Percentiles rank a stretch among this genome's conserved stretches.
phyloP scores from a whole-genome alignment of 2,113 vertebrate genomes.

The Bostrychus sinensis region DNA sequence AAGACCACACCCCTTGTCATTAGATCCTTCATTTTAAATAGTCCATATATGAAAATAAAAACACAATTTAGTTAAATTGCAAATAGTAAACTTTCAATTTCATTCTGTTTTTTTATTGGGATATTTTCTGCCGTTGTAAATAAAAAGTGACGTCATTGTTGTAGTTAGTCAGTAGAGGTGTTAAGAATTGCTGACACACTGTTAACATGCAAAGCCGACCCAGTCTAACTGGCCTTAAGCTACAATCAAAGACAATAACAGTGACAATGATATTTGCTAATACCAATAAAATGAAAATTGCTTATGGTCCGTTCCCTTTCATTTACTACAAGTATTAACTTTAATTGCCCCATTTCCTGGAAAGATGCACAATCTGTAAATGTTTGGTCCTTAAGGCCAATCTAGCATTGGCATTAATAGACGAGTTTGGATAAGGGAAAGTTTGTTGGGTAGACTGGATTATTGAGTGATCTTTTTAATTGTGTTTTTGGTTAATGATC shows the following conservation, averaged over 20 bases:
- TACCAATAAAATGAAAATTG: too few species aligned
- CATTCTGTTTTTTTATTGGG: too few species aligned
- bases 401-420: neutral
- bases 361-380: neutral
- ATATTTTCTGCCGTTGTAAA: neutral
- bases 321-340: constrained; percentile 32
- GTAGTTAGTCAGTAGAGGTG: neutral
- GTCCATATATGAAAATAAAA: too few species aligned
- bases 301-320: too few species aligned
- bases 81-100: neutral
- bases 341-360: constrained; percentile 27
- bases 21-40: too few species aligned
- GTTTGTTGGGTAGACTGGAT: neutral
- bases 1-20: too few species aligned
- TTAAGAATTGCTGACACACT: neutral
- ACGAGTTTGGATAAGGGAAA: neutral
- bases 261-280: too few species aligned
- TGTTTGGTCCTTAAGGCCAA: neutral
- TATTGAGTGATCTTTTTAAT: neutral
- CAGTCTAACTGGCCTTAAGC: neutral
- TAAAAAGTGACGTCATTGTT: neutral
- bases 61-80: too few species aligned
- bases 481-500: neutral
- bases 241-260: constrained; percentile 14
- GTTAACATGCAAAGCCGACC: neutral